phyloP scores from a whole-genome alignment of 1,140 invertebrate species.

The Babylonia areolata region DNA sequence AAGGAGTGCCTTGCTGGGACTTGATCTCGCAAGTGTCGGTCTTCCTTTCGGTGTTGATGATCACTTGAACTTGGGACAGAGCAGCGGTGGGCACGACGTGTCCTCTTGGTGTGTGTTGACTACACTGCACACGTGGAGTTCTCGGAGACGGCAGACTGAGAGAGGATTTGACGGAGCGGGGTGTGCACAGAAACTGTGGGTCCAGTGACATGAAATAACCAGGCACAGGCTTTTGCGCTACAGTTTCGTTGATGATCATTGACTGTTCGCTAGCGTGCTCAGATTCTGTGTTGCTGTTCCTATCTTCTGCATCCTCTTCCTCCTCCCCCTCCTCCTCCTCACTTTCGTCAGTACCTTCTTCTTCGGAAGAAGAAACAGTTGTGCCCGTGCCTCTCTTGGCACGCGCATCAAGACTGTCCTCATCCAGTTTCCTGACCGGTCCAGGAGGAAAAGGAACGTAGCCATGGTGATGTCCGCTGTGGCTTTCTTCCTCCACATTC shows the following conservation, averaged over 20 bases:
- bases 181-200: background rate
- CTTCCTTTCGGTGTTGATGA: background rate
- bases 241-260: background rate
- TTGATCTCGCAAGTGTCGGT: background rate
- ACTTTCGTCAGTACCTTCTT: background rate
- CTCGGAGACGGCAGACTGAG: background rate
- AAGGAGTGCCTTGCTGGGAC: background rate
- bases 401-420: constrained; percentile 8
- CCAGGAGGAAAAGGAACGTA: background rate
- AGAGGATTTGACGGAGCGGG: background rate
- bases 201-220: background rate
- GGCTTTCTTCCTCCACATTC: constrained; percentile 17
- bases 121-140: background rate
- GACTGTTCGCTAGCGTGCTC: background rate
- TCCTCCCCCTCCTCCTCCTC: background rate
- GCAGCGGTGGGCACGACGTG: background rate
- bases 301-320: background rate
- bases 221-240: background rate
- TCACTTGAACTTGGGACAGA: constrained; percentile 10
- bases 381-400: background rate
- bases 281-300: background rate
- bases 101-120: background rate
- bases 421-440: background rate
- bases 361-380: background rate
- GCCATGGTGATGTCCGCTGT: background rate